A percentile compares a stretch with the other conserved stretches of the same genome.
These are phyloP conservation scores for Silurus lanzhouensis DNA, from an alignment of 2,797 vertebrate genomes.

Conservation along the genomic window DNA sequence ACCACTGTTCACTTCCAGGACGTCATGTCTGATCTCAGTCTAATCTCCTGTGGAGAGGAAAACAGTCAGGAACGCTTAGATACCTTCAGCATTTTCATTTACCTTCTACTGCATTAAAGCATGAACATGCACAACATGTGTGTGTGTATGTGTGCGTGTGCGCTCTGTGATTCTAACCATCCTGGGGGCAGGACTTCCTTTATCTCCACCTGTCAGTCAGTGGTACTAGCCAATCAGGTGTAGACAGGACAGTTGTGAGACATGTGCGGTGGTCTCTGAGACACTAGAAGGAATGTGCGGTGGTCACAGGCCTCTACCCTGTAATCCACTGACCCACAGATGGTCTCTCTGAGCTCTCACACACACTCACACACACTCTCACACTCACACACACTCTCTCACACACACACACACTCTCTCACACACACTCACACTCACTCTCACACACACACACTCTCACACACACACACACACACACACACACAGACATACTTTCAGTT, in stretches of 20 bases:
- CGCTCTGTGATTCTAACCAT: neutral
- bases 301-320: neutral
- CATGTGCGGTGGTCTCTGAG: too few species aligned
- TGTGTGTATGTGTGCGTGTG: neutral
- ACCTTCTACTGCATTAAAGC: neutral
- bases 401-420: too few species aligned
- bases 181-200: neutral
- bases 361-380: neutral
- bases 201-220: neutral
- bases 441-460: neutral
- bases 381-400: neutral
- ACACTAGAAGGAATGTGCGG: neutral
- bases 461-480: conserved; percentile 8
- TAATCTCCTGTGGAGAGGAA: neutral
- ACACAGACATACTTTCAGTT: conserved; percentile 22
- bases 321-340: conserved; percentile 4
- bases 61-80: neutral
- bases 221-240: neutral
- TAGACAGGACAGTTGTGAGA: neutral
- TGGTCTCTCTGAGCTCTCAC: neutral
- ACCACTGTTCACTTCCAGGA: neutral
- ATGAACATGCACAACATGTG: neutral
- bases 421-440: neutral
- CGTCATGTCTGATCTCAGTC: neutral
- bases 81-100: neutral